Conservation (phyloP, 2,797 vertebrate species). For the Chelmon rostratus region DNA sequence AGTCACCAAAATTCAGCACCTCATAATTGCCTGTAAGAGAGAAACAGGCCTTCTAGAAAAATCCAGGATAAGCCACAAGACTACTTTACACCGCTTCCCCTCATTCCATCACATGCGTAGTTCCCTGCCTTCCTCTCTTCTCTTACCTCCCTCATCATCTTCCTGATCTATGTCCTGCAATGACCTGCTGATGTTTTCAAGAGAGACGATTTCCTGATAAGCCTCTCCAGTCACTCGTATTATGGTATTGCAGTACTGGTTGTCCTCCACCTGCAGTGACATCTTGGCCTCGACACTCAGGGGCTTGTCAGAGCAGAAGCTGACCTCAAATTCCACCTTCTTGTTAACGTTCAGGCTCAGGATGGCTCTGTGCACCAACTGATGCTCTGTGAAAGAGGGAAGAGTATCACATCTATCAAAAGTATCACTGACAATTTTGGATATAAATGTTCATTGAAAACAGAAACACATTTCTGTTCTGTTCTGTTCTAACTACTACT, state of each 20-base stretch:
- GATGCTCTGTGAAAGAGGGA: constrained; percentile 57
- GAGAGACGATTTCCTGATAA: constrained; percentile 86
- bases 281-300: constrained; percentile 81
- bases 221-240: constrained; percentile 88
- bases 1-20: constrained; percentile 89
- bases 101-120: background rate
- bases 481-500: background rate
- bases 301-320: constrained; percentile 83
- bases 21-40: constrained; percentile 79
- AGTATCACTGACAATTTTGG: background rate
- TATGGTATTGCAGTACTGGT: constrained; percentile 82
- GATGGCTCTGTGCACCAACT: constrained; percentile 73
- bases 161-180: constrained; percentile 56
- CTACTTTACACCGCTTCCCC: background rate
- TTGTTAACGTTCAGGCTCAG: constrained; percentile 81
- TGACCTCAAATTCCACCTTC: constrained; percentile 84
- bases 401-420: background rate
- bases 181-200: constrained; percentile 85
- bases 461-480: background rate
- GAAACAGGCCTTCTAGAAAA: background rate
- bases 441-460: background rate
- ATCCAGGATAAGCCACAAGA: background rate
- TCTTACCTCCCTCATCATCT: constrained; percentile 76
- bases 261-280: constrained; percentile 84
- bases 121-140: background rate